Percentiles rank a stretch among this genome's conserved stretches.
phyloP scores from a whole-genome alignment of 1,140 invertebrate species.

The Drosophila nikananu region DNA sequence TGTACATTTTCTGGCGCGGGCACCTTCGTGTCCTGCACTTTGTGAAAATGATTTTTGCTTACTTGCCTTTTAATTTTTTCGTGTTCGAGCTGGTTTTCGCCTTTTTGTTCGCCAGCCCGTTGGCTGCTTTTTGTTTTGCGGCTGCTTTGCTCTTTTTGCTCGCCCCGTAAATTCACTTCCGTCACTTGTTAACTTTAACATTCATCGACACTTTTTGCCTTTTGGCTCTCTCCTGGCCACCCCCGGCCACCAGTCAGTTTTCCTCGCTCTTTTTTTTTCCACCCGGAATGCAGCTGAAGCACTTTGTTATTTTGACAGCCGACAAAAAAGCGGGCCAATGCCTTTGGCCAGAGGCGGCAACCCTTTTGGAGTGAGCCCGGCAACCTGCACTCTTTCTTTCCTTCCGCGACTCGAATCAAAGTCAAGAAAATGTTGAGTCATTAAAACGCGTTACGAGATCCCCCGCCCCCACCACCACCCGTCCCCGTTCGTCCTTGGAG shows the following conservation, averaged over 20 bases:
- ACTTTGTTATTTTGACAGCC: slow-evolving; percentile 79
- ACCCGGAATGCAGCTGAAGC: slow-evolving; percentile 55
- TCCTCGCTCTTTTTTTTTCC: background rate
- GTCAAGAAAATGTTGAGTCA: slow-evolving; percentile 76
- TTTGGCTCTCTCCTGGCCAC: slow-evolving; percentile 14
- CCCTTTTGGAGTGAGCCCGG: slow-evolving; percentile 5
- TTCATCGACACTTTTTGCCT: slow-evolving; percentile 76
- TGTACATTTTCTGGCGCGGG: background rate
- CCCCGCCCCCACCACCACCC: background rate
- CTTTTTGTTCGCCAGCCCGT: slow-evolving; percentile 28
- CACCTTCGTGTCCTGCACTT: slow-evolving; percentile 51
- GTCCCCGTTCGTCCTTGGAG: background rate
- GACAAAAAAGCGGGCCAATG: slow-evolving; percentile 54
- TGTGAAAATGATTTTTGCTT: slow-evolving; percentile 69
- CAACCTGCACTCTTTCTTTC: slow-evolving; percentile 52
- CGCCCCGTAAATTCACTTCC: slow-evolving; percentile 71
- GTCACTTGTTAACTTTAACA: slow-evolving; percentile 78
- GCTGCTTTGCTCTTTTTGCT: slow-evolving; percentile 35
- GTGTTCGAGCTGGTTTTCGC: slow-evolving; percentile 33
- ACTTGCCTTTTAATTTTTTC: slow-evolving; percentile 70
- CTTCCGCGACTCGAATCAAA: slow-evolving; percentile 70
- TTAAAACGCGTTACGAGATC: slow-evolving; percentile 62
- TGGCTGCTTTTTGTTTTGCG: slow-evolving; percentile 36
- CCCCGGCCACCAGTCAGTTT: background rate
- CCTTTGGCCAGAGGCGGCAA: slow-evolving; percentile 33